Percentiles rank a stretch among this genome's conserved stretches.
These are phyloP conservation scores for Fringilla coelebs DNA, from an alignment of 2,797 vertebrate species.

Conservation along the genomic window DNA sequence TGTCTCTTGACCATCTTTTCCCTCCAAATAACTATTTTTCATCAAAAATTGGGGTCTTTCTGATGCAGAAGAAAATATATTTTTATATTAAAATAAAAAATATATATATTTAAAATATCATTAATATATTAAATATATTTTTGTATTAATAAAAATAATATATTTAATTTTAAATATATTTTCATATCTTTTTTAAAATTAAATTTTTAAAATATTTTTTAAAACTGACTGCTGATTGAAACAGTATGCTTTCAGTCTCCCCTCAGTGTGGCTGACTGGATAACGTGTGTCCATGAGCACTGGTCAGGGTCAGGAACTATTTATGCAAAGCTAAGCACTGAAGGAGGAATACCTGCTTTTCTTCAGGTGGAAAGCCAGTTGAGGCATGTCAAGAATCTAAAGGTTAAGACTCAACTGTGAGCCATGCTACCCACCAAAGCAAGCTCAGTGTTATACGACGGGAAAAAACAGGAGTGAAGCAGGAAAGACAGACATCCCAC, in stretches of 20 bases:
- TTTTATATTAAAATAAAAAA: neutral
- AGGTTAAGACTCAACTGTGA: slow-evolving; percentile 54
- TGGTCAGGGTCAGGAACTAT: slow-evolving; percentile 35
- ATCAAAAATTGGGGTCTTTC: neutral
- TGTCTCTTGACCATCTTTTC: neutral
- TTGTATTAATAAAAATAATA: neutral
- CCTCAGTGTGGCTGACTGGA: neutral
- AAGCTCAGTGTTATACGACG: neutral
- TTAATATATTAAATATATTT: neutral
- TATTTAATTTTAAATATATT: neutral
- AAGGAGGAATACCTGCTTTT: slow-evolving; percentile 54
- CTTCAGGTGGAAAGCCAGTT: slow-evolving; percentile 58
- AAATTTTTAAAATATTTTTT: neutral
- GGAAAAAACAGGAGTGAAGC: neutral
- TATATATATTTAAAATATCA: neutral
- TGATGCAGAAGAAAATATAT: neutral
- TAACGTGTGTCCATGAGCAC: slow-evolving; percentile 20
- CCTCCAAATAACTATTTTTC: neutral
- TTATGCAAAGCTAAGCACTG: slow-evolving; percentile 45
- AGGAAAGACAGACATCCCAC: neutral
- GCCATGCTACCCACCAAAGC: neutral
- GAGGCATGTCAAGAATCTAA: slow-evolving; percentile 73
- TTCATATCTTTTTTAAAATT: neutral
- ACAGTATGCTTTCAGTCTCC: neutral
- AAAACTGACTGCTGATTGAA: neutral